Percentiles rank a stretch among this genome's conserved stretches.
Evolutionary conservation across 2,113 vertebrate genomes (phyloP).

Genomic region (Microcebus tavaratra): DNA sequence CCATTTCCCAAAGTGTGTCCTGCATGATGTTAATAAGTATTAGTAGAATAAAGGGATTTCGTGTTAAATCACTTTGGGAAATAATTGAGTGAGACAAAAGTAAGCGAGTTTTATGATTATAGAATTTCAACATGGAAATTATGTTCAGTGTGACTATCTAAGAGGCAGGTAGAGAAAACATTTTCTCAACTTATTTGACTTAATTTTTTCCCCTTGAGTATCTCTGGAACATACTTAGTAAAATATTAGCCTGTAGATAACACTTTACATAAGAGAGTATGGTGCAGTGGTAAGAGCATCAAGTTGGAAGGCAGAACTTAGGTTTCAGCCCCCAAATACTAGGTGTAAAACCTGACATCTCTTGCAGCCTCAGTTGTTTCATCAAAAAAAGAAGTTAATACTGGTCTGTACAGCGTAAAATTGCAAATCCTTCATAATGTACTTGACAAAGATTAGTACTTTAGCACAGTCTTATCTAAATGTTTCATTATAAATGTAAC

Average conservation of each 20-base stretch:
- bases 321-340: not conserved
- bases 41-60: conserved; percentile 35
- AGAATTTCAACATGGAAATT: not conserved
- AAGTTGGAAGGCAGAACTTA: conserved; percentile 2
- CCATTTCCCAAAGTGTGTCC: not conserved
- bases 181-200: conserved; percentile 22
- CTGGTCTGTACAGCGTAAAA: not conserved
- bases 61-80: not conserved
- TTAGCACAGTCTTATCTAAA: not conserved
- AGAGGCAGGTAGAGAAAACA: not conserved
- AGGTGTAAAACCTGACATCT: not conserved
- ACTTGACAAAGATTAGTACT: not conserved
- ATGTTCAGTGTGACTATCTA: not conserved
- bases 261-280: not conserved
- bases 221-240: not conserved
- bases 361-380: not conserved
- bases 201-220: not conserved
- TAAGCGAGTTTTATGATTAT: not conserved
- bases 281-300: not conserved
- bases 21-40: not conserved
- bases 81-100: not conserved
- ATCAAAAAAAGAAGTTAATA: conserved; percentile 14
- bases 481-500: not conserved
- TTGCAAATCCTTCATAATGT: not conserved
- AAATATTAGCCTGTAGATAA: not conserved